phyloP scores from a whole-genome alignment of 2,797 vertebrate genomes.

The Lateolabrax maculatus region DNA sequence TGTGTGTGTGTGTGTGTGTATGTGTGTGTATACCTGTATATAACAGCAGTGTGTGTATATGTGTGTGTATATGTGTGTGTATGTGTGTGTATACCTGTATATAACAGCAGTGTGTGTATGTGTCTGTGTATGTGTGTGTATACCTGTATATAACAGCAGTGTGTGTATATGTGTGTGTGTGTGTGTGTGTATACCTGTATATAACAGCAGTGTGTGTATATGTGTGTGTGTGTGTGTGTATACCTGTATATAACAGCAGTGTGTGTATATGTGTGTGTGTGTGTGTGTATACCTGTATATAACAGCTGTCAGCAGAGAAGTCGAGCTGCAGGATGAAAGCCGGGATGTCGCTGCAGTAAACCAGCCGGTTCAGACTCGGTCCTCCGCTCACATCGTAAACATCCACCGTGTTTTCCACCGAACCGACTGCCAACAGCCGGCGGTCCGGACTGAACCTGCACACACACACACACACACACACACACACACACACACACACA shows the following conservation, averaged over 20 bases:
- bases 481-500: not conserved
- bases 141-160: too few relatives aligned
- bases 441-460: conserved; percentile 94
- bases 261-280: too few relatives aligned
- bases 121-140: not conserved
- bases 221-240: not conserved
- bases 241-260: not conserved
- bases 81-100: not conserved
- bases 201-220: not conserved
- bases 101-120: not conserved
- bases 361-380: conserved; percentile 91
- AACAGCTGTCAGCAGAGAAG: conserved; percentile 94
- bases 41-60: not conserved
- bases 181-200: conserved; percentile 5
- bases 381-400: conserved; percentile 91
- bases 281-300: conserved; percentile 87
- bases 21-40: not conserved
- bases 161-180: too few relatives aligned
- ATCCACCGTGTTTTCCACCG: conserved; percentile 93
- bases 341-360: conserved; percentile 95
- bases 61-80: too few relatives aligned
- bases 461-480: not conserved
- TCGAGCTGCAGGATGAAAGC: conserved; percentile 96
- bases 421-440: conserved; percentile 91
- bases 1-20: not conserved